Evolutionary conservation across 2,113 vertebrate genomes (phyloP), one percentile per base, ranked within the genome.

Genomic region (Campylomormyrus numenius): DNA sequence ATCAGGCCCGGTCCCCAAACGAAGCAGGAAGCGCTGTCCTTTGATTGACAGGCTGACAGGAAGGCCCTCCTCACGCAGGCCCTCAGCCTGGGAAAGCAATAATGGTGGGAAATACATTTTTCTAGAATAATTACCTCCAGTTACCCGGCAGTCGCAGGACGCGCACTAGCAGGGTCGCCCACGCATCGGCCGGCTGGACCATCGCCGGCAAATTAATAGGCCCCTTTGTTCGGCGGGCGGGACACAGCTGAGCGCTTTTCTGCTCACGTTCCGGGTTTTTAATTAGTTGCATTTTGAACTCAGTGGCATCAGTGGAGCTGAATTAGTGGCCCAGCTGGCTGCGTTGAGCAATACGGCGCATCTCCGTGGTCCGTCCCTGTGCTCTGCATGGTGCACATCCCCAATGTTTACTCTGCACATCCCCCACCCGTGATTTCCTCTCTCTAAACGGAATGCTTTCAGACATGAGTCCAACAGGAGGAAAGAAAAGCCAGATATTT

Each of bases 31-130:
- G 91, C 91, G 77, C 93, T 89, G 93, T 91, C 89, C 89, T 93
- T 88, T 95, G 95, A 96, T 91, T 95, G 95, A 95, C 96, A 94
- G 94, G 92, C 92, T 94, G 93, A 95, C 95, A 95, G 93, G 91
- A 92, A 91, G 93, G 92, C 92, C 92, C 94, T 92, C 91, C 89
- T 86, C 92, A 92, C 93, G 91, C 90, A 86, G 3, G 39, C 42
- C 35, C 15, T 39, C 31, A 46, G 85, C 49, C 85, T 35, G 85
- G 27, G 87, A 46, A 17, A 50, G 31, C 87, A 45, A 35, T 58
- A 62, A 58, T 45, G 56, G 5, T 35, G 42, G 39, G 39, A 56
- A 42, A 24, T 42, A 31, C 19, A 42, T 31, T 62, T 45, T 45
- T 58, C 21, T 7, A 24, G 17, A 45, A 87, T 53, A 56, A 31